Percentiles rank a stretch among this genome's conserved stretches.
phyloP scores from a whole-genome alignment of 2,888 invertebrate genomes.

The Nomada fabriciana region DNA sequence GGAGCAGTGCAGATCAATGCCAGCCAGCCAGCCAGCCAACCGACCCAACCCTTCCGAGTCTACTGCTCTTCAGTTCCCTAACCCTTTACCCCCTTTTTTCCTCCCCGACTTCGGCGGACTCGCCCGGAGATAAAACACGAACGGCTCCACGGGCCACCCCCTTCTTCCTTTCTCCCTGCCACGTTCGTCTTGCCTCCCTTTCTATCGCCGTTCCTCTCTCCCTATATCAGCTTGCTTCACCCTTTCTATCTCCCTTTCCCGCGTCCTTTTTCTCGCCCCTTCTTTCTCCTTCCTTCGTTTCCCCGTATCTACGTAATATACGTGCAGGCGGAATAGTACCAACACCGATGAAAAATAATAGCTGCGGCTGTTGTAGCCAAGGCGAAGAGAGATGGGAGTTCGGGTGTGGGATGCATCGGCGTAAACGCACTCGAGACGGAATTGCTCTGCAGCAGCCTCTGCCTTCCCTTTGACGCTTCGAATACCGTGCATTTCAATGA shows the following conservation, averaged over 20 bases:
- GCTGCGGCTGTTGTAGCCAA: conserved; percentile 65
- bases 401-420: conserved; percentile 58
- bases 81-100: conserved; percentile 73
- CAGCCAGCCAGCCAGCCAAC: conserved; percentile 66
- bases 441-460: conserved; percentile 70
- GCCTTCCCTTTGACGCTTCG: conserved; percentile 74
- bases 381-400: conserved; percentile 47
- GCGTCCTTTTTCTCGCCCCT: conserved; percentile 27
- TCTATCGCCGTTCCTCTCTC: conserved; percentile 21
- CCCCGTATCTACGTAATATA: conserved; percentile 51
- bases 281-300: conserved; percentile 56
- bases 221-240: conserved; percentile 17
- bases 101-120: conserved; percentile 72
- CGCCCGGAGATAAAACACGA: conserved; percentile 79
- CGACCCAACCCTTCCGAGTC: conserved; percentile 75
- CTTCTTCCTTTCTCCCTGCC: conserved; percentile 34
- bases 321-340: conserved; percentile 46
- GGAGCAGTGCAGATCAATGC: conserved; percentile 79
- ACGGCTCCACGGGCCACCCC: conserved; percentile 70
- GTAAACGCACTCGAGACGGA: conserved; percentile 76
- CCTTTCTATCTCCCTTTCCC: conserved; percentile 21
- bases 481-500: conserved; percentile 74
- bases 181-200: conserved; percentile 12
- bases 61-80: conserved; percentile 75
- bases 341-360: conserved; percentile 75